Base-by-base conservation (phyloP, 2,888 invertebrate species). In the Autographa pulchrina region DNA sequence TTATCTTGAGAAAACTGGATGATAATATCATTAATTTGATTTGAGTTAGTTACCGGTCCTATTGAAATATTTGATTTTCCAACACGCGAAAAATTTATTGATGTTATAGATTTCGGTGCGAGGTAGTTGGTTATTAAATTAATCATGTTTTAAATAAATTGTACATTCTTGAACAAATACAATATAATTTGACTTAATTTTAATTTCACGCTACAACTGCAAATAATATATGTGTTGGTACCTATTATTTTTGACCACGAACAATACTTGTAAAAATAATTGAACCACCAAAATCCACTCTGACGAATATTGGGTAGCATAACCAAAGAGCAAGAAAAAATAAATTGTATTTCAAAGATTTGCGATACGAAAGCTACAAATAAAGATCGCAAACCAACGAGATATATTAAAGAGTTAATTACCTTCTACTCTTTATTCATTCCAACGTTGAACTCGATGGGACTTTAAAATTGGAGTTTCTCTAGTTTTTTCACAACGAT, bases 391-490 rank as follows among this genome's bases (percentile, higher is more conserved):
- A 32, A 78, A 38, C 56, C 75, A 83, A 60, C 65, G 69, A 75
- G 75, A 79, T 82, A 81, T 82, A 75, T 6, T 58, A 70, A 38
- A 74, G 62, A 85, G 86, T 82, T 83, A 85, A 87, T 82, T 82
- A 83, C 72, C 75, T 25, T 13, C 69, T 68, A 71, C 72, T 78
- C 74, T 54, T 77, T 74, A 83, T 84, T 82, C 78, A 84, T 82
- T 83, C 77, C 69, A 72, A 77, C 74, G 62, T 64, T 72, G 64
- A 75, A 65, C 71, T 77, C 67, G 81, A 84, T 81, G 72, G 76
- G 80, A 85, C 80, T 88, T 86, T 74, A 78, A 87, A 85, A 83
- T 79, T 82, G 68, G 78, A 89, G 85, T 85, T 87, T 60, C 66
- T 68, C 72, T 86, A 88, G 81, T 83, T 90, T 91, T 90, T 88